These are phyloP conservation scores for Eleginops maclovinus DNA, from an alignment of 2,113 vertebrate genomes.

Conservation along the genomic window DNA sequence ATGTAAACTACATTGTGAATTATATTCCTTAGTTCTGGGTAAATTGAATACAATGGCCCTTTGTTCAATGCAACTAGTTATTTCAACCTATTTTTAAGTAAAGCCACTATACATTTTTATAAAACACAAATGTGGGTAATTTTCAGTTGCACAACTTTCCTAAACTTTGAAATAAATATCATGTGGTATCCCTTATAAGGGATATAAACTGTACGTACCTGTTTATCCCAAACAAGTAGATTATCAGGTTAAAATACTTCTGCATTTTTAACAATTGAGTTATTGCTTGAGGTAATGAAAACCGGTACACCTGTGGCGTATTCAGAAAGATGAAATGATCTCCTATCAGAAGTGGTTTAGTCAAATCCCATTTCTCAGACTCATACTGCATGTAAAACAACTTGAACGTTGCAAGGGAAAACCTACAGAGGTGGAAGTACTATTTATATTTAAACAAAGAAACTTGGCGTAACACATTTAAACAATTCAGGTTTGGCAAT, in stretches of 20 bases:
- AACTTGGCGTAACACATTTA: not conserved
- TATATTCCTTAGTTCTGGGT: too few relatives aligned
- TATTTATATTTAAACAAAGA: conserved; percentile 10
- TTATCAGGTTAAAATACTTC: too few relatives aligned
- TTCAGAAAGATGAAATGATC: conserved; percentile 16
- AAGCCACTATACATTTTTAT: not conserved
- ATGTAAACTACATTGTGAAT: too few relatives aligned
- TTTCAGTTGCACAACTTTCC: not conserved
- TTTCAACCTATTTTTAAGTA: too few relatives aligned
- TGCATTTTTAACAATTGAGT: not conserved
- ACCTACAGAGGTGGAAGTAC: not conserved
- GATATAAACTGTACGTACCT: conserved; percentile 1
- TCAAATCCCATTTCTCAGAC: conserved; percentile 22
- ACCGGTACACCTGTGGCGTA: not conserved
- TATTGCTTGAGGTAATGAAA: not conserved
- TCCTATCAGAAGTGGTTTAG: not conserved
- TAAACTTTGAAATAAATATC: not conserved
- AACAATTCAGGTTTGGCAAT: not conserved
- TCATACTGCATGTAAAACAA: conserved; percentile 34
- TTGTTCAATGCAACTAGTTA: not conserved
- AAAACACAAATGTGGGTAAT: not conserved
- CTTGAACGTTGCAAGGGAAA: not conserved
- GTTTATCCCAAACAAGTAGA: not conserved
- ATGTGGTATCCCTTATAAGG: too few relatives aligned
- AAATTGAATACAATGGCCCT: not conserved